Conservation (phyloP, 2,797 vertebrate genomes). For the Micrastur ruficollis region DNA sequence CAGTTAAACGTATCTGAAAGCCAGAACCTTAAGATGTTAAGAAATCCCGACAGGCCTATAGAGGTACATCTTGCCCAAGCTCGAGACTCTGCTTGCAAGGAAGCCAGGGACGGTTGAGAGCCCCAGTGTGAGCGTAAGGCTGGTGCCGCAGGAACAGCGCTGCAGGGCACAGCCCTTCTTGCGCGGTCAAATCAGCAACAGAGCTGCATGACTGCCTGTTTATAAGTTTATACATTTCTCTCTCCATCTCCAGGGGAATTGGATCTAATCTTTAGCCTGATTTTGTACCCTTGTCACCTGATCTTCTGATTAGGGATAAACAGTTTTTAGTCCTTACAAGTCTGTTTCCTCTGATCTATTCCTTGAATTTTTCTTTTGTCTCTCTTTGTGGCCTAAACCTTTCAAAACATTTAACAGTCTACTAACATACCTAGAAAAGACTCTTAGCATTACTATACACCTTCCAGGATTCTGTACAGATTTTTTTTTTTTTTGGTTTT, state of each 20-base stretch:
- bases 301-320: neutral
- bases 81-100: neutral
- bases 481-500: neutral
- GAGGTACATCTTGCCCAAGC: neutral
- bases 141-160: neutral
- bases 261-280: neutral
- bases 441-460: neutral
- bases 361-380: neutral
- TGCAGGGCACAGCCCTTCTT: neutral
- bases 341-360: neutral
- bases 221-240: neutral
- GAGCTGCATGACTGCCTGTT: neutral
- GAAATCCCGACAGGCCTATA: neutral
- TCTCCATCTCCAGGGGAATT: neutral
- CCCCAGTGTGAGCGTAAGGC: accelerated
- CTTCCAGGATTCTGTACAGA: neutral
- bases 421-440: neutral
- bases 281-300: neutral
- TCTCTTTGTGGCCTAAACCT: neutral
- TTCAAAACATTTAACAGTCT: neutral
- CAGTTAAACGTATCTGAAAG: neutral
- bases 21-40: neutral
- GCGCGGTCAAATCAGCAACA: neutral
- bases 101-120: neutral
- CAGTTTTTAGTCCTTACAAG: neutral